Percentiles rank a stretch among this genome's conserved stretches.
phyloP scores from a whole-genome alignment of 1,140 invertebrate genomes.

The Leptestheria dahalacensis region DNA sequence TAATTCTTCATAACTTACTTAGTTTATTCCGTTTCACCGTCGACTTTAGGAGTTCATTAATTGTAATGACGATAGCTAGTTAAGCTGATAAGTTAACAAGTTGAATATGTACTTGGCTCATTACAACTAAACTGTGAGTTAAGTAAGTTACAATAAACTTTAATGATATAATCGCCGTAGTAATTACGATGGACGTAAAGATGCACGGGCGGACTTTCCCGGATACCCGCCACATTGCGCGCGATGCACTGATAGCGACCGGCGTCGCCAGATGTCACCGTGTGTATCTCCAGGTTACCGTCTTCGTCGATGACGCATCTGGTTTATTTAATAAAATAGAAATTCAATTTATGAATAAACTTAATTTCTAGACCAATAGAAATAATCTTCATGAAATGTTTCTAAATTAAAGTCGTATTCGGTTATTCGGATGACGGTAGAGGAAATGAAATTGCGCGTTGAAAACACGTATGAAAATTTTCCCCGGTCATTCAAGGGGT shows the following conservation, averaged over 20 bases:
- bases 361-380: too few relatives aligned
- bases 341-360: too few relatives aligned
- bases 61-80: too few relatives aligned
- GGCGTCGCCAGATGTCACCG: background rate
- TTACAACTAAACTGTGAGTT: background rate
- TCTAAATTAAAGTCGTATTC: background rate
- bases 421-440: background rate
- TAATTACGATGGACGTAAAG: conserved; percentile 5
- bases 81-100: too few relatives aligned
- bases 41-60: too few relatives aligned
- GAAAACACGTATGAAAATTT: background rate
- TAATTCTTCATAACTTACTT: too few relatives aligned
- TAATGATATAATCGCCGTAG: background rate
- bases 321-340: too few relatives aligned
- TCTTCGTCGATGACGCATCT: conserved; percentile 6
- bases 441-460: background rate
- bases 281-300: background rate
- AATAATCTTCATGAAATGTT: background rate
- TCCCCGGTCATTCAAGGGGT: too few relatives aligned
- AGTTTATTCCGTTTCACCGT: too few relatives aligned
- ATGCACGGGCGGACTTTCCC: background rate
- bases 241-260: conserved; percentile 3
- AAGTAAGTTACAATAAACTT: background rate
- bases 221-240: background rate
- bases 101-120: background rate